phyloP scores from a whole-genome alignment of 2,797 vertebrate genomes.

The Coendou prehensilis region DNA sequence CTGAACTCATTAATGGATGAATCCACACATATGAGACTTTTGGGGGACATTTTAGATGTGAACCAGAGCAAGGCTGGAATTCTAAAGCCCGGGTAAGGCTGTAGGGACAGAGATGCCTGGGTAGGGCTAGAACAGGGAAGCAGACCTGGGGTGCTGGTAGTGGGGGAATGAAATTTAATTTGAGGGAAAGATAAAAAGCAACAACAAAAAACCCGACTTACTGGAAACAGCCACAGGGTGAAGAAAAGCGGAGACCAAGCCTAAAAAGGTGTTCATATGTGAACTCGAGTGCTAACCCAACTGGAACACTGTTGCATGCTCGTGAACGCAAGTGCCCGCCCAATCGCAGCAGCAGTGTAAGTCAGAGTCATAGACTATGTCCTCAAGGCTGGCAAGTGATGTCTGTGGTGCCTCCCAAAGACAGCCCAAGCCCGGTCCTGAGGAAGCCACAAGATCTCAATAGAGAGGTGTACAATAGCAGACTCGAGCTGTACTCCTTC shows the following conservation, averaged over 20 bases:
- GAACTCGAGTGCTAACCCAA: neutral
- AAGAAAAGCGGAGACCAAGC: neutral
- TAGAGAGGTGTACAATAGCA: neutral
- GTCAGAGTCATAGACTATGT: neutral
- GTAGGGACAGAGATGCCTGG: neutral
- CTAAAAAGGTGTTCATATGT: neutral
- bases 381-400: neutral
- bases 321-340: neutral
- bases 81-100: neutral
- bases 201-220: neutral
- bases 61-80: neutral
- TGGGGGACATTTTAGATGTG: neutral
- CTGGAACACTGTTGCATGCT: neutral
- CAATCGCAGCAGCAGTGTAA: neutral
- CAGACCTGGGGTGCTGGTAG: neutral
- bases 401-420: neutral
- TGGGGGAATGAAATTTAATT: neutral
- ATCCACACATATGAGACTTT: neutral
- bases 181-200: neutral
- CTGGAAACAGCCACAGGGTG: neutral
- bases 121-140: neutral
- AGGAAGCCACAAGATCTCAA: no score
- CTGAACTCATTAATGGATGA: neutral
- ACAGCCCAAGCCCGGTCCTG: neutral
- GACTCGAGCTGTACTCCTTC: neutral